A percentile compares a stretch with the other conserved stretches of the same genome.
Evolutionary conservation across 2,797 vertebrate species (phyloP).

Genomic region (Lates japonicus): DNA sequence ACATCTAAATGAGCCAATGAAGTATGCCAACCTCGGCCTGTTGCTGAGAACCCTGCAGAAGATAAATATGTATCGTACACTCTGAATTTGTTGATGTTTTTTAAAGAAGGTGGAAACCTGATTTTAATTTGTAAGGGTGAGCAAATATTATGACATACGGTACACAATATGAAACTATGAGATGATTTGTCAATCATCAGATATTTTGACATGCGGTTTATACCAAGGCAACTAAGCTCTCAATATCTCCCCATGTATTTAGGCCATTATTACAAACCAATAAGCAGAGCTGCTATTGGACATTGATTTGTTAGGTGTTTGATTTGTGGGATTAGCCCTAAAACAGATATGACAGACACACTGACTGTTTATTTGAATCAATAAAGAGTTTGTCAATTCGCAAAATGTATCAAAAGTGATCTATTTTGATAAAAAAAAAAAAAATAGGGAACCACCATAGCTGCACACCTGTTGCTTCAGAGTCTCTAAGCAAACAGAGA

Average conservation of each 20-base stretch:
- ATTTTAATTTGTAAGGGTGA: neutral
- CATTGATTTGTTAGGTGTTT: no score
- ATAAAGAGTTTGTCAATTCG: no score
- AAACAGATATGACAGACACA: no score
- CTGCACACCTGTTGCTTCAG: conserved; percentile 27
- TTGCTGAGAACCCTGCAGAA: conserved; percentile 6
- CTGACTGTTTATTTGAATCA: no score
- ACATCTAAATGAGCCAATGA: conserved; percentile 37
- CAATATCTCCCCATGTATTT: no score
- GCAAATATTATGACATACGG: neutral
- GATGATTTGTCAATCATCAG: neutral
- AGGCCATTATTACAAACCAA: no score
- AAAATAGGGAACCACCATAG: neutral
- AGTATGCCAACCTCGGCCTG: conserved; percentile 24
- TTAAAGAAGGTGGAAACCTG: neutral
- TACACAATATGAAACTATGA: neutral
- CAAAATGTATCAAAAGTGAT: no score
- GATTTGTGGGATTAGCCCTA: no score
- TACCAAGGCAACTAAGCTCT: no score
- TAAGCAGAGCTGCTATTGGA: no score
- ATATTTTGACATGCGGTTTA: no score
- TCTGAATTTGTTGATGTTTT: neutral
- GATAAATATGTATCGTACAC: conserved; percentile 3
- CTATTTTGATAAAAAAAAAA: neutral
- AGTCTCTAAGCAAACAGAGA: conserved; percentile 3